Evolutionary conservation across 2,888 invertebrate species (phyloP).

Genomic region (Cryptus viduatorius): DNA sequence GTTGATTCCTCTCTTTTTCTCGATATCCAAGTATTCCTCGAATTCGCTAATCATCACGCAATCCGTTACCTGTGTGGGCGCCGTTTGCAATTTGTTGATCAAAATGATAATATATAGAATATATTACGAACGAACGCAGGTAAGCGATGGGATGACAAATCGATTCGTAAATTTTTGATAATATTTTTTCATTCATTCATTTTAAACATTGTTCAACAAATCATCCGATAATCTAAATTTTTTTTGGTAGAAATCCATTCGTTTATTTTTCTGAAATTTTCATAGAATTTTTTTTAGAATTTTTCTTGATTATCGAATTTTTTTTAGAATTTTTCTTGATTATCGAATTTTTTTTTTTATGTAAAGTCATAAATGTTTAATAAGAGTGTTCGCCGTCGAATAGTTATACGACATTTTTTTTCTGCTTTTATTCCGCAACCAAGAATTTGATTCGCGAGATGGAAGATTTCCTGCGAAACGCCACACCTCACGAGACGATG

Average conservation of each 20-base stretch:
- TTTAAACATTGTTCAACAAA: too few relatives aligned
- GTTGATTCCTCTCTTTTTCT: slow-evolving; percentile 42
- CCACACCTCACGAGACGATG: slow-evolving; percentile 26
- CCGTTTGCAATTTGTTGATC: slow-evolving; percentile 61
- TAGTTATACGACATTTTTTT: background rate
- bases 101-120: slow-evolving; percentile 68
- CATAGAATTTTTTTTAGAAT: too few relatives aligned
- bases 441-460: slow-evolving; percentile 32
- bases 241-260: too few relatives aligned
- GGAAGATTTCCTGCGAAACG: slow-evolving; percentile 40
- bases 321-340: too few relatives aligned
- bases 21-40: slow-evolving; percentile 42
- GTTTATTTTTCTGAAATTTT: too few relatives aligned
- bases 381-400: background rate
- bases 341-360: too few relatives aligned
- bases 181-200: too few relatives aligned
- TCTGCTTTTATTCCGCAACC: background rate
- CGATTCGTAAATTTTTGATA: too few relatives aligned
- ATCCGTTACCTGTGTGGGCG: slow-evolving; percentile 60
- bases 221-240: too few relatives aligned
- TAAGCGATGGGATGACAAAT: background rate
- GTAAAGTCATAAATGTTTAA: too few relatives aligned
- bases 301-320: too few relatives aligned
- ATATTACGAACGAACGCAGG: slow-evolving; percentile 66
- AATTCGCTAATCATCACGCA: slow-evolving; percentile 68